Base-by-base conservation (phyloP, 2,113 vertebrate species). In the Psittacara wagleri region DNA sequence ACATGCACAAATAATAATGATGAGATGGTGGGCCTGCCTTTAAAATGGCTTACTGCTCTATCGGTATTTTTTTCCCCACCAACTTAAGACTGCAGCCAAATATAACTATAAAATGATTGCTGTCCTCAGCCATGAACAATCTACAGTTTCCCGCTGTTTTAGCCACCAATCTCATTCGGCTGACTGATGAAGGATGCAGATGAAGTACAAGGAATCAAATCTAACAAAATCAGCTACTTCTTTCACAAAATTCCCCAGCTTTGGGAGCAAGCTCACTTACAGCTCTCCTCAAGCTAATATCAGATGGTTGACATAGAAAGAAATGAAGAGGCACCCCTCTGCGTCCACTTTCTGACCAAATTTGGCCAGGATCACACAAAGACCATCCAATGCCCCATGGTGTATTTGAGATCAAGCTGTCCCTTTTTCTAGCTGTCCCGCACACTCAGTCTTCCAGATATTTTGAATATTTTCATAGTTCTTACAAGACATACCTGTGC, bases 141-240 rank as follows among this genome's bases (percentile, higher is more conserved):
- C 74, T 77, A 35, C 17, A 67, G 84, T 43, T 85, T 78, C 84
- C 80, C 59, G 44, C 72, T 68, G 41, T 6, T 88, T 66, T 23
- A 77, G 63, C 33, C 81, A 90, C 94, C 86, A 67, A 59, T 88
- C 85, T 92, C 76, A 59, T 86, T 88, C 88, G 46, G 46, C 41
- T 66, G 82, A 83, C 83, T 90, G 78, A 76, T 22, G 54, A 29
- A 88, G 52, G 48, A 92, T 67, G 78, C 72, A 88, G 76, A 95
- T 79, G 92, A 91, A 90, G 63, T 67, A 89, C 55, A 83, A 86
- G 59, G 25, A 94, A 86, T 10, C 22, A 62, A 83, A 49, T 62
- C 73, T 62, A 88, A 72, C 24, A 52, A 79, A 74, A 92, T 54
- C 75, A 77, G 33, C 74, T 72, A 3, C 74, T 86, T 59, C 80